Evolutionary conservation across 1,140 invertebrate species (phyloP), one percentile per base, ranked within the genome.

Genomic region (Eurosta solidaginis): DNA sequence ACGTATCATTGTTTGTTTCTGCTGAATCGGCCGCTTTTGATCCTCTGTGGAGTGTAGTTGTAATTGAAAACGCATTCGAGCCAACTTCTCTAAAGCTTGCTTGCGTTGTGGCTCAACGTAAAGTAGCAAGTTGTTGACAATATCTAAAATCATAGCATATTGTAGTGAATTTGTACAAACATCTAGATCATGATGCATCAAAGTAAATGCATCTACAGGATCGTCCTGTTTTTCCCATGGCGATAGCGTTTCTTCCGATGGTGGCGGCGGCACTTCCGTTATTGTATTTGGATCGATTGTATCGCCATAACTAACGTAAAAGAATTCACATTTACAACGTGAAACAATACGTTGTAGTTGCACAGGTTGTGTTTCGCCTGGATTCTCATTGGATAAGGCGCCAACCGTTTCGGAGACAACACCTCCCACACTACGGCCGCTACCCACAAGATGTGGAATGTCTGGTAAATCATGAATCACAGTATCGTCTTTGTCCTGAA

Each of bases 161-260:
- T 96, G 95, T 79, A 97, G 90, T 0, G 96, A 97, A 89, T 99
- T 99, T 5, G 97, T 99, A 88, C 95, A 98, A 1, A 99, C 96
- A 86, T 99, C 96, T 2, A 99, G 89, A 89, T 99, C 98, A 85
- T 99, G 96, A 90, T 99, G 98, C 92, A 98, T 98, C 1, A 99
- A 89, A 0, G 97, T 99, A 84, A 99, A 99, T 3, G 96, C 96
- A 89, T 99, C 97, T 5, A 98, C 96, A 17, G 96, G 95, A 36
- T 94, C 93, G 82, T 97, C 94, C 80, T 92, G 91, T 79, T 92
- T 91, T 80, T 94, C 93, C 92, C 93, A 94, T 0, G 92, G 92
- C 68, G 91, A 91, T 0, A 89, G 82, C 1, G 89, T 89, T 82
- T 94, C 94, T 85, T 94, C 92, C 6, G 91, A 90, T 1, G 93